Conservation (phyloP, 2,888 invertebrate species). For the Deilephila porcellus region DNA sequence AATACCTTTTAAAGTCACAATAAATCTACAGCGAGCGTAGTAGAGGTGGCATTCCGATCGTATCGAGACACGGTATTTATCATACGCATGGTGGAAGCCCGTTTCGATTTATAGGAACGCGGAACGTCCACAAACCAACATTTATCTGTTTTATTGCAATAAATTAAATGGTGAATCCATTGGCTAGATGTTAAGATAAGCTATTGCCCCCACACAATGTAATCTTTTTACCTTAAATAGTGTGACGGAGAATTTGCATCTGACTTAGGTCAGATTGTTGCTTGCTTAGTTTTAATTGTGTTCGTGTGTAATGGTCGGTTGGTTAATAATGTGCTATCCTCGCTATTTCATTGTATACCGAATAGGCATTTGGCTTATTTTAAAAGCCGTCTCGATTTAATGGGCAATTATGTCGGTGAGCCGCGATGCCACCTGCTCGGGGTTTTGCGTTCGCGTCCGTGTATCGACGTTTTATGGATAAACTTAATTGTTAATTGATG, state of each 20-base stretch:
- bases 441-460: conserved; percentile 12
- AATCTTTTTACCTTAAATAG: conserved; percentile 83
- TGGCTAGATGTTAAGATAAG: conserved; percentile 76
- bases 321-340: conserved; percentile 73
- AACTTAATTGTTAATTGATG: conserved; percentile 25
- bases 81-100: conserved; percentile 57
- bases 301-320: conserved; percentile 54
- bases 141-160: conserved; percentile 82
- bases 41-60: conserved; percentile 55
- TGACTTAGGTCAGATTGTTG: conserved; percentile 66
- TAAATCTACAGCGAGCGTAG: conserved; percentile 56
- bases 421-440: conserved; percentile 59
- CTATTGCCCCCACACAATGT: conserved; percentile 77
- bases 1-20: conserved; percentile 48
- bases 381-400: conserved; percentile 71
- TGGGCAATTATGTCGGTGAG: conserved; percentile 70
- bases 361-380: conserved; percentile 61
- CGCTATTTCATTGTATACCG: conserved; percentile 78
- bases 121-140: conserved; percentile 70
- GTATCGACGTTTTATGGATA: conserved; percentile 26
- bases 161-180: conserved; percentile 79
- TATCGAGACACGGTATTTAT: conserved; percentile 62
- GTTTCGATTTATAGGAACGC: conserved; percentile 72
- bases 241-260: conserved; percentile 79
- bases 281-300: conserved; percentile 72